Conservation (phyloP, 1,140 invertebrate species). For the Steinernema feltiae region DNA sequence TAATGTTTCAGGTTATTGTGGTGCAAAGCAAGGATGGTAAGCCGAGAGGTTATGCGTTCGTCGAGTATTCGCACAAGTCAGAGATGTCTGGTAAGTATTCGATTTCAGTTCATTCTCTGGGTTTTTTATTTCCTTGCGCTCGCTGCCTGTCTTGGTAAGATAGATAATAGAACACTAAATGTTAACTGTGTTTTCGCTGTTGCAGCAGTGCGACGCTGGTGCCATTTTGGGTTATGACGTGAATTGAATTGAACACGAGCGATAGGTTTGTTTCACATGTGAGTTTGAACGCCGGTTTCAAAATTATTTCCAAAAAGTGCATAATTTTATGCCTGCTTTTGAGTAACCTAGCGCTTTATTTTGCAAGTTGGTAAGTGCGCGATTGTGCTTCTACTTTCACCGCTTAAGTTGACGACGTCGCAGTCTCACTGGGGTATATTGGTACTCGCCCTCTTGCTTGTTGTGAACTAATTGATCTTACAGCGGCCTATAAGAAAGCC, state of each 20-base stretch:
- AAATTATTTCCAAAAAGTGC: not conserved
- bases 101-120: conserved; percentile 15
- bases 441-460: not conserved
- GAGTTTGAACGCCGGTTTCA: not conserved
- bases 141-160: not conserved
- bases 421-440: not conserved
- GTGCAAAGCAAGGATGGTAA: conserved; percentile 79
- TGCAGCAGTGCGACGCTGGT: conserved; percentile 18
- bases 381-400: not conserved
- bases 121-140: conserved; percentile 24
- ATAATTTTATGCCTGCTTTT: not conserved
- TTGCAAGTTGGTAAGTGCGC: conserved; percentile 24
- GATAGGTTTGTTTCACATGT: conserved; percentile 9
- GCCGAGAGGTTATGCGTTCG: conserved; percentile 96
- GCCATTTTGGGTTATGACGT: conserved; percentile 15
- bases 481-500: conserved; percentile 98
- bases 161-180: conserved; percentile 1
- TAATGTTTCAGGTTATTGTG: conserved; percentile 78
- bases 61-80: conserved; percentile 96
- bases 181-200: conserved; percentile 18
- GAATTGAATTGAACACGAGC: conserved; percentile 11
- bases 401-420: not conserved
- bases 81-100: conserved; percentile 94
- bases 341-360: not conserved
- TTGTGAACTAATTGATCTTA: conserved; percentile 43